Conservation (phyloP, 2,888 invertebrate species). For the Hirtodrosophila trivittata region DNA sequence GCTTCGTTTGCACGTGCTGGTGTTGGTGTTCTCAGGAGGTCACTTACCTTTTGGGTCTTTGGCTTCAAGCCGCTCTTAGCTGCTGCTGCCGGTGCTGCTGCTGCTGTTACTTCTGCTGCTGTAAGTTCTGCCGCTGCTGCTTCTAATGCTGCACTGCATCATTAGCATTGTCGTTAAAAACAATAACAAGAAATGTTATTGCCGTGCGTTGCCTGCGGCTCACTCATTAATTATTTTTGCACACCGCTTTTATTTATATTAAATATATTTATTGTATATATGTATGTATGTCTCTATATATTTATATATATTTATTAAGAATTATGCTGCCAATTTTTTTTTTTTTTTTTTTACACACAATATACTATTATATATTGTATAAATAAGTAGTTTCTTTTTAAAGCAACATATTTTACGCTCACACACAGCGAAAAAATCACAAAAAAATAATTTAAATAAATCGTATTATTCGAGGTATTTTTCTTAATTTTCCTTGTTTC, state of each 20-base stretch:
- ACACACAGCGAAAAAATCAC: not conserved
- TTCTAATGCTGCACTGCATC: conserved; percentile 33
- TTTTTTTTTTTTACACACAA: not conserved
- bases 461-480: not conserved
- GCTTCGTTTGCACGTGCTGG: conserved; percentile 13
- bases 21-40: conserved; percentile 48
- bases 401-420: too few relatives aligned
- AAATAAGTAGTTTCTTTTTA: too few relatives aligned
- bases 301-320: too few relatives aligned
- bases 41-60: conserved; percentile 65
- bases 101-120: not conserved
- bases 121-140: conserved; percentile 10
- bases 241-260: too few relatives aligned
- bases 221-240: conserved; percentile 24
- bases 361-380: too few relatives aligned
- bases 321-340: conserved; percentile 2
- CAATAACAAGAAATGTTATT: conserved; percentile 34
- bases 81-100: conserved; percentile 19
- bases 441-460: not conserved
- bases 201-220: conserved; percentile 15
- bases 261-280: too few relatives aligned
- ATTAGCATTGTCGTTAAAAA: conserved; percentile 7
- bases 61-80: conserved; percentile 42
- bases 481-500: not conserved
- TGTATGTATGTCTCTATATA: too few relatives aligned